phyloP scores from a whole-genome alignment of 2,113 vertebrate species.

The Pampusana beccarii region DNA sequence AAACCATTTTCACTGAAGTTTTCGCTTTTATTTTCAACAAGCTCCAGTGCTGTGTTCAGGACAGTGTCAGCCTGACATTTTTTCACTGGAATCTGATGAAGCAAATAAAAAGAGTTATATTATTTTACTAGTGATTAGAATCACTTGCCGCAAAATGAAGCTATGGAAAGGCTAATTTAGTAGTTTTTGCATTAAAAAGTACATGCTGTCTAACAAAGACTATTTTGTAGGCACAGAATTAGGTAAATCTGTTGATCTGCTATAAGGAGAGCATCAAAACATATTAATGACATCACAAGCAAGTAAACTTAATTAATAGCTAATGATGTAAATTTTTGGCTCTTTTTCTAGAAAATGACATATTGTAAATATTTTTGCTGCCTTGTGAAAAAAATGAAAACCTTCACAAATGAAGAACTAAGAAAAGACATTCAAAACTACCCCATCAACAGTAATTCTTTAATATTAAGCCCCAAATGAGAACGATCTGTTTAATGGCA shows the following conservation, averaged over 20 bases:
- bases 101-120: background rate
- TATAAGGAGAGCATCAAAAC: background rate
- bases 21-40: background rate
- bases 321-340: background rate
- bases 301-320: background rate
- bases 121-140: background rate
- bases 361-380: background rate
- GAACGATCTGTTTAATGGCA: background rate
- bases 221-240: background rate
- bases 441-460: background rate
- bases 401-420: background rate
- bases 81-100: background rate
- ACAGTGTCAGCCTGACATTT: background rate
- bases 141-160: background rate
- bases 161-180: background rate
- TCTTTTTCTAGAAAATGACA: background rate
- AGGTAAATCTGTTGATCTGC: background rate
- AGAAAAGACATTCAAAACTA: background rate
- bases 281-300: background rate
- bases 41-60: background rate
- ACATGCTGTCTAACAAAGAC: background rate
- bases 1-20: background rate
- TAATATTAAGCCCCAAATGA: background rate
- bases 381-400: background rate
- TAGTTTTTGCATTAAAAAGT: background rate